Evolutionary conservation across 2,888 invertebrate species (phyloP).

Genomic region (Brachyopa scutellaris): DNA sequence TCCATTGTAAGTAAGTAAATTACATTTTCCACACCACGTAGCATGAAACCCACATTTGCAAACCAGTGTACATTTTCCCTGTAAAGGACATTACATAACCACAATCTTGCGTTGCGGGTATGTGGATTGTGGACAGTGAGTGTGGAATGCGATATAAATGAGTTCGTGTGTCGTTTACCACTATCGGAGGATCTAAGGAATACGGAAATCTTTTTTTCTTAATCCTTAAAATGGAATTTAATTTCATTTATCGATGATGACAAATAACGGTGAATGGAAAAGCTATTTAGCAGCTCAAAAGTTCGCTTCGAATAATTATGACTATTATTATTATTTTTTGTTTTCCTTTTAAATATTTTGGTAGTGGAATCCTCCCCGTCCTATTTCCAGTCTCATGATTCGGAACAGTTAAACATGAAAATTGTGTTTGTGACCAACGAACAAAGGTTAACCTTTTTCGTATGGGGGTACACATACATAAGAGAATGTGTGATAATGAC

Average conservation of each 20-base stretch:
- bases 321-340: no score
- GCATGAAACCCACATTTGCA: constrained; percentile 39
- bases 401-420: constrained; percentile 16
- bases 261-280: constrained; percentile 30
- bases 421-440: not conserved
- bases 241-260: constrained; percentile 67
- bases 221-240: constrained; percentile 61
- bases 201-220: no score
- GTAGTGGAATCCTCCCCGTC: no score
- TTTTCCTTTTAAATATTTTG: no score
- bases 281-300: not conserved
- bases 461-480: not conserved
- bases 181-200: no score
- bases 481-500: constrained; percentile 14
- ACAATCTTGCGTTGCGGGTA: no score
- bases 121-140: no score
- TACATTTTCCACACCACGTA: constrained; percentile 37
- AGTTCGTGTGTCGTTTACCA: no score
- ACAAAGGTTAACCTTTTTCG: constrained; percentile 19
- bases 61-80: no score
- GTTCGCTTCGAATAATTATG: constrained; percentile 23
- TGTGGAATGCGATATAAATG: no score
- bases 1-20: constrained; percentile 44
- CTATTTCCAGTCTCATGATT: constrained; percentile 46
- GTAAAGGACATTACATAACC: no score